Percentiles rank a stretch among this genome's conserved stretches.
phyloP scores from a whole-genome alignment of 2,888 invertebrate genomes.

The Clostera curtula region DNA sequence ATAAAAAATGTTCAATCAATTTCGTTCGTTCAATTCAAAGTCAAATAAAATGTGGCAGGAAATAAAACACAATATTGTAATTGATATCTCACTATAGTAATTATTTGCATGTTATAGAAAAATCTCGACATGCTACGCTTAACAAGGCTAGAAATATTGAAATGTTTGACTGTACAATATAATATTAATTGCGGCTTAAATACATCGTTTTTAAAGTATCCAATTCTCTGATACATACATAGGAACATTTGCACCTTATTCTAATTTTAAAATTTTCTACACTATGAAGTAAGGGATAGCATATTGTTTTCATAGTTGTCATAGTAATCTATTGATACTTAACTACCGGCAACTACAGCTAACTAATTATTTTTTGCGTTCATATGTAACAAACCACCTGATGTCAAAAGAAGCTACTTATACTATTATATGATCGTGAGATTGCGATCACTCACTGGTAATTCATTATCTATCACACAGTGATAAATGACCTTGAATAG shows the following conservation, averaged over 20 bases:
- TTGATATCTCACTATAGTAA: constrained; percentile 51
- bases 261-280: constrained; percentile 29
- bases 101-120: constrained; percentile 62
- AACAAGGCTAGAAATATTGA: constrained; percentile 54
- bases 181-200: constrained; percentile 32
- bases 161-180: constrained; percentile 51
- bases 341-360: background rate
- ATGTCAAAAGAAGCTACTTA: no score
- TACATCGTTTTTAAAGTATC: constrained; percentile 28
- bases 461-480: no score
- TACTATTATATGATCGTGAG: no score
- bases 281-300: constrained; percentile 22
- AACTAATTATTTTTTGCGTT: no score
- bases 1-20: no score
- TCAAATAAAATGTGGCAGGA: constrained; percentile 1
- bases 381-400: no score
- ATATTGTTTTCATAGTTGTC: constrained; percentile 21
- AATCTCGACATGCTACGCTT: constrained; percentile 56
- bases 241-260: constrained; percentile 73
- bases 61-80: constrained; percentile 17
- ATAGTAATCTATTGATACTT: constrained; percentile 5
- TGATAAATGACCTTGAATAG: no score
- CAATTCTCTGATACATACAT: constrained; percentile 56
- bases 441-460: no score
- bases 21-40: no score